phyloP scores from a whole-genome alignment of 2,797 vertebrate genomes.

The Coregonus suidteri region DNA sequence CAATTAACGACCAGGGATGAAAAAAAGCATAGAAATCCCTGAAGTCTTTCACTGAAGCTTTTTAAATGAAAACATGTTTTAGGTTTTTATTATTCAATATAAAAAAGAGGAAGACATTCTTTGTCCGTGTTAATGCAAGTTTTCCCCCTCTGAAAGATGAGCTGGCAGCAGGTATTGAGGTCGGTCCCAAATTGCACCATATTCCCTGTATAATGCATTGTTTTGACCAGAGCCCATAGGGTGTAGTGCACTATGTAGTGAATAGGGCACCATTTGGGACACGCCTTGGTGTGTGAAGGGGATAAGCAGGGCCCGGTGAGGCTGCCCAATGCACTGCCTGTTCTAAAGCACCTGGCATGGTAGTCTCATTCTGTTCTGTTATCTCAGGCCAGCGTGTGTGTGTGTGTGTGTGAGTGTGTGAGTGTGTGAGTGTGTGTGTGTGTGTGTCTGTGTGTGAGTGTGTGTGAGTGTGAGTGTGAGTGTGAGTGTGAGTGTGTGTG shows the following conservation, averaged over 20 bases:
- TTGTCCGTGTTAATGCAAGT: slow-evolving; percentile 30
- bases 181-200: neutral
- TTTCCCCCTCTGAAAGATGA: slow-evolving; percentile 32
- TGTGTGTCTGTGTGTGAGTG: neutral
- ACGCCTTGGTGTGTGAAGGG: slow-evolving; percentile 35
- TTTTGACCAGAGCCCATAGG: no score
- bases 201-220: no score
- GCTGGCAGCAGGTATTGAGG: slow-evolving; percentile 37
- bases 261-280: no score
- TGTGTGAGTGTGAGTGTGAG: neutral
- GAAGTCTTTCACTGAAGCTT: neutral
- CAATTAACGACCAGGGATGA: slow-evolving; percentile 2
- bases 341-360: slow-evolving; percentile 50
- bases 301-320: slow-evolving; percentile 35
- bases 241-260: no score
- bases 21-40: neutral
- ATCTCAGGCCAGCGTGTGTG: slow-evolving; percentile 35
- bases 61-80: neutral
- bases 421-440: neutral
- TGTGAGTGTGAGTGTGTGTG: no score
- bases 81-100: slow-evolving; percentile 23
- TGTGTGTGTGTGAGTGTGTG: neutral
- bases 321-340: slow-evolving; percentile 48
- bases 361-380: slow-evolving; percentile 38
- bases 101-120: slow-evolving; percentile 28